Percentiles rank a stretch among this genome's conserved stretches.
Conservation (phyloP, 1,140 invertebrate genomes). For the Grapholita molesta region DNA sequence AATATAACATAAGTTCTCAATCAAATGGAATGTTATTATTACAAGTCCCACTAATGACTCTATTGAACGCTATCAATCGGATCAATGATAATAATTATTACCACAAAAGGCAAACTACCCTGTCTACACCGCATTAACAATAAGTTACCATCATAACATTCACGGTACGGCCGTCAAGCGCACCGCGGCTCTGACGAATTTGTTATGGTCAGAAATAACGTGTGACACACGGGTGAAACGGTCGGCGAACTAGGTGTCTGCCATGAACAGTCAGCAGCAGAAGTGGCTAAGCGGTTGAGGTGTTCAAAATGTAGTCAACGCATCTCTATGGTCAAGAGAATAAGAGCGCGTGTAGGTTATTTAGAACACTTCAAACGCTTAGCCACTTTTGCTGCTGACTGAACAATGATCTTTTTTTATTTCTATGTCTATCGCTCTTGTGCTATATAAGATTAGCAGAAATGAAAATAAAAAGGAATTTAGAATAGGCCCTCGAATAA, state of each 20-base stretch:
- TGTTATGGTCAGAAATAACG: conserved; percentile 68
- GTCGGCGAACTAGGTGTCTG: neutral
- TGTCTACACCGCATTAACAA: conserved; percentile 41
- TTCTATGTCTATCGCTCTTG: too few relatives aligned
- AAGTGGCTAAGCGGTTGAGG: too few relatives aligned
- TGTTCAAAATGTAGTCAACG: too few relatives aligned
- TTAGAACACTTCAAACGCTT: too few relatives aligned
- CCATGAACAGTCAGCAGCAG: too few relatives aligned
- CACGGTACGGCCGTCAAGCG: conserved; percentile 57
- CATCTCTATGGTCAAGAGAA: too few relatives aligned
- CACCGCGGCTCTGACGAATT: conserved; percentile 69
- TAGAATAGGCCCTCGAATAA: too few relatives aligned
- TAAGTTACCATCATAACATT: conserved; percentile 57
- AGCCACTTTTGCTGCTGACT: too few relatives aligned
- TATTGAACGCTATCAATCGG: neutral
- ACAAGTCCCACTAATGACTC: conserved; percentile 20
- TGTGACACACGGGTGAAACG: conserved; percentile 34
- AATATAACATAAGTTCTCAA: conserved; percentile 11
- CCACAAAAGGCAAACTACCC: conserved; percentile 19
- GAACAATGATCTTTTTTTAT: too few relatives aligned
- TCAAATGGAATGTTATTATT: neutral
- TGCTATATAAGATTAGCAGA: too few relatives aligned
- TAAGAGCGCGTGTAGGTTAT: too few relatives aligned
- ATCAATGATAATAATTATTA: conserved; percentile 17
- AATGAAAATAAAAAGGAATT: too few relatives aligned